Conservation (phyloP, 1,140 invertebrate species). For the Drosophila lacteicornis region DNA sequence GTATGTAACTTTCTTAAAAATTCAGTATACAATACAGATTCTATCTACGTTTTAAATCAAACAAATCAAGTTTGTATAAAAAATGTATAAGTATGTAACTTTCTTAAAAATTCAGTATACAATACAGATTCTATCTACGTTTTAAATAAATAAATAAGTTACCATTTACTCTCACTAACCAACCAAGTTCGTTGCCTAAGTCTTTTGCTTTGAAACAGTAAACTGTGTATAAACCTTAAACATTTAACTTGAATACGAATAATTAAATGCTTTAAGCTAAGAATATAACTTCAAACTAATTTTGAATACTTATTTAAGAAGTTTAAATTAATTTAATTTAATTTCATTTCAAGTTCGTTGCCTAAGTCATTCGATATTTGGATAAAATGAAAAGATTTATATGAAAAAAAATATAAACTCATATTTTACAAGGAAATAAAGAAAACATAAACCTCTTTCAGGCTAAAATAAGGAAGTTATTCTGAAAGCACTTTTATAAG, state of each 20-base stretch:
- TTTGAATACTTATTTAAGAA: too few relatives aligned
- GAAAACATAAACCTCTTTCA: not conserved
- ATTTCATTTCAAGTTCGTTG: slow-evolving; percentile 17
- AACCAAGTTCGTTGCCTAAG: slow-evolving; percentile 69
- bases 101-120: too few relatives aligned
- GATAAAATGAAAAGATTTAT: not conserved
- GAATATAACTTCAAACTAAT: too few relatives aligned
- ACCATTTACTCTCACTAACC: too few relatives aligned
- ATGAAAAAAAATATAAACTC: not conserved
- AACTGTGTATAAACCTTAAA: not conserved
- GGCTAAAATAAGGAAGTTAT: not conserved
- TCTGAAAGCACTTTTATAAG: not conserved
- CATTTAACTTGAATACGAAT: not conserved
- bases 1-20: too few relatives aligned
- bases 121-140: not conserved
- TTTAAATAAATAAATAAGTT: not conserved
- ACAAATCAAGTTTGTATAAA: too few relatives aligned
- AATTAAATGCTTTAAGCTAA: too few relatives aligned
- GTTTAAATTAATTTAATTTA: too few relatives aligned
- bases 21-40: not conserved
- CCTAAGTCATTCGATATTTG: slow-evolving; percentile 27
- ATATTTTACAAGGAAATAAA: not conserved
- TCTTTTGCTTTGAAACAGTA: slow-evolving; percentile 49
- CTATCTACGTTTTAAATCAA: not conserved
- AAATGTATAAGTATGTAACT: too few relatives aligned